A percentile compares a stretch with the other conserved stretches of the same genome.
phyloP scores from a whole-genome alignment of 2,113 vertebrate species.

The Anolis sagrei region DNA sequence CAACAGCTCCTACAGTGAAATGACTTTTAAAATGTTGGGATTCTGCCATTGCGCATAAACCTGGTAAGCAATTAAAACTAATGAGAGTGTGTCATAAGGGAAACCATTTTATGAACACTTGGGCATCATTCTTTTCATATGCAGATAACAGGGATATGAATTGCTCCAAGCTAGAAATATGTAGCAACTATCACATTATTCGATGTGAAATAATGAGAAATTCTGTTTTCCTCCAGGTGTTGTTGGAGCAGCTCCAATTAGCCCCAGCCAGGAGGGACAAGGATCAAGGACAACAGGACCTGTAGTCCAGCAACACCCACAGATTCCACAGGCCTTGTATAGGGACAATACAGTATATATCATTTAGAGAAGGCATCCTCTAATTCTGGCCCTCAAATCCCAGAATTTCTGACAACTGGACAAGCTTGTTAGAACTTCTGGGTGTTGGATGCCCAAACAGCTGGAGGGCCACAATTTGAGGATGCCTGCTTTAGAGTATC shows the following conservation, averaged over 20 bases:
- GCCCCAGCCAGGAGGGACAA: background rate
- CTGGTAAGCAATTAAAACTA: background rate
- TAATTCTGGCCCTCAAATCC: too few relatives aligned
- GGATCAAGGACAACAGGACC: background rate
- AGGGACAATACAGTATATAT: too few relatives aligned
- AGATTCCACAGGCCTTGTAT: background rate
- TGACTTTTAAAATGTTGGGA: background rate
- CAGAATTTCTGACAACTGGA: too few relatives aligned
- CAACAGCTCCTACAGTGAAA: background rate
- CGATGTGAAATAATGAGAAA: background rate
- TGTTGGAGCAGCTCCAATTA: background rate
- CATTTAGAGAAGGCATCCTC: too few relatives aligned
- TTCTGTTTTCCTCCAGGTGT: background rate
- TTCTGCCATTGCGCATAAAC: background rate
- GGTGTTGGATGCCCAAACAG: too few relatives aligned
- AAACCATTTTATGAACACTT: background rate
- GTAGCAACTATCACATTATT: background rate
- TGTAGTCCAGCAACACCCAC: background rate
- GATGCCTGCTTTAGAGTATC: too few relatives aligned
- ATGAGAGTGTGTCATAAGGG: background rate
- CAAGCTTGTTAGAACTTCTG: too few relatives aligned
- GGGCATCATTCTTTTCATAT: background rate
- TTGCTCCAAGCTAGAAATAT: background rate
- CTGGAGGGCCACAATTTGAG: too few relatives aligned
- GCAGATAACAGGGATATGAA: background rate